Conservation (phyloP, 2,797 vertebrate species). For the Arnoldichthys spilopterus region DNA sequence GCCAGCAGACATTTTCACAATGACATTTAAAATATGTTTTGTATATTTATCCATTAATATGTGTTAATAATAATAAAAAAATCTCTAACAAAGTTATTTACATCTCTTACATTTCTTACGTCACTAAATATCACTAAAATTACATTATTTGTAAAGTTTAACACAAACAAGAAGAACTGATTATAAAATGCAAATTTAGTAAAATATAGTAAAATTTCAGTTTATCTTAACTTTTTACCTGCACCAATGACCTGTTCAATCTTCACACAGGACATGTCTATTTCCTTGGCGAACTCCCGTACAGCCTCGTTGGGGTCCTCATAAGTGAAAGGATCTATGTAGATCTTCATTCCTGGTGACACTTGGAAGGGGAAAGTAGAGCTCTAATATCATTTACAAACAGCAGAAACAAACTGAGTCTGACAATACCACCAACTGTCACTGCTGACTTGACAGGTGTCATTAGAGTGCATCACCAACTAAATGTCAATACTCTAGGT, state of each 20-base stretch:
- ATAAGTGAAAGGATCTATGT: slow-evolving; percentile 96
- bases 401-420: not conserved
- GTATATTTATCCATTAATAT: too few relatives aligned
- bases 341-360: slow-evolving; percentile 98
- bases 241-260: slow-evolving; percentile 98
- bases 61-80: too few relatives aligned
- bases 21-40: too few relatives aligned
- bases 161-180: too few relatives aligned
- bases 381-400: slow-evolving; percentile 41
- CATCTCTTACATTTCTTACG: too few relatives aligned
- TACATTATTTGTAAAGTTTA: too few relatives aligned
- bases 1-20: not conserved
- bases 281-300: slow-evolving; percentile 96
- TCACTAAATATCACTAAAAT: too few relatives aligned
- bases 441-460: not conserved
- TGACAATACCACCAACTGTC: not conserved
- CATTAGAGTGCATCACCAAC: not conserved
- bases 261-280: slow-evolving; percentile 95
- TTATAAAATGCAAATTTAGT: too few relatives aligned
- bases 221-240: slow-evolving; percentile 76
- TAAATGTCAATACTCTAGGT: not conserved
- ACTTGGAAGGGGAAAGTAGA: slow-evolving; percentile 76
- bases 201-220: too few relatives aligned
- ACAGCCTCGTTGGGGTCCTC: slow-evolving; percentile 97
- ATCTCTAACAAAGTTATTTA: too few relatives aligned